Conservation (phyloP, 2,888 invertebrate genomes). For the Lamellibrachia satsuma region DNA sequence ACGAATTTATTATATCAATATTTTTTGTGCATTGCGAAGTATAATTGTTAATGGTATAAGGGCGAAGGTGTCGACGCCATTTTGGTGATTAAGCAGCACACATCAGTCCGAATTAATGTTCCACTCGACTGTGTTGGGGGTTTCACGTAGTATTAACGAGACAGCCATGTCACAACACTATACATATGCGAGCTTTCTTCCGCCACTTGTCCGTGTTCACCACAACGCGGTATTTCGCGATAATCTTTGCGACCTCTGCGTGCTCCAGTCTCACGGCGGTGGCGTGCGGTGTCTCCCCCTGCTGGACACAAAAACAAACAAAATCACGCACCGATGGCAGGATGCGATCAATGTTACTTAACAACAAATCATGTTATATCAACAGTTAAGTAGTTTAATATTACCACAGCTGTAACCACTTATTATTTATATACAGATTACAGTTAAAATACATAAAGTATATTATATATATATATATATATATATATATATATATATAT, state of each 20-base stretch:
- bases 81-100: no score
- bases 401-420: not conserved
- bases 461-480: no score
- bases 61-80: no score
- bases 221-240: not conserved
- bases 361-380: not conserved
- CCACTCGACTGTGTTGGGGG: no score
- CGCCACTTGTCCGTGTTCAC: not conserved
- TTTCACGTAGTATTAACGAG: not conserved
- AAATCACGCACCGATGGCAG: not conserved
- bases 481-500: no score
- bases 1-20: no score
- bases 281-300: not conserved
- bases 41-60: no score
- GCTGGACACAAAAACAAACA: not conserved
- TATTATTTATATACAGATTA: not conserved
- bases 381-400: not conserved
- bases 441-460: not conserved
- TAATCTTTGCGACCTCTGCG: not conserved
- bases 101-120: no score
- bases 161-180: not conserved
- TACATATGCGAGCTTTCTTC: not conserved
- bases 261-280: not conserved
- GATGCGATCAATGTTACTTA: not conserved
- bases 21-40: no score